These are phyloP conservation scores for Ditylenchus dipsaci DNA, from an alignment of 1,140 invertebrate genomes.

Conservation along the genomic window DNA sequence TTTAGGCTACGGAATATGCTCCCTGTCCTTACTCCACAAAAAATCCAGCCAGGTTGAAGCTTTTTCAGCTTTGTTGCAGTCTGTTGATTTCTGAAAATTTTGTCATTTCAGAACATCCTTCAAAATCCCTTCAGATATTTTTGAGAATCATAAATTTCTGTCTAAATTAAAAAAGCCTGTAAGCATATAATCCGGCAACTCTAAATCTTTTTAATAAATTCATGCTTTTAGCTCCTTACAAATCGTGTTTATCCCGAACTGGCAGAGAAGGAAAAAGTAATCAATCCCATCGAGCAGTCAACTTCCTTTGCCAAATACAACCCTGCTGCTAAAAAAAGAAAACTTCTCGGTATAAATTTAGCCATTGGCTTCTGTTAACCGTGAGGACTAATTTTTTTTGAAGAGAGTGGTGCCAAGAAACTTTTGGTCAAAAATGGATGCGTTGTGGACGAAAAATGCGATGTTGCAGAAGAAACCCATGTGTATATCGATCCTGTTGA, in stretches of 20 bases:
- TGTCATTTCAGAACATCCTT: constrained; percentile 65
- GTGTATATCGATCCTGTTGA: constrained; percentile 40
- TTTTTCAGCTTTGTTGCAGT: background rate
- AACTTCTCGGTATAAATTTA: background rate
- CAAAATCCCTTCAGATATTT: constrained; percentile 66
- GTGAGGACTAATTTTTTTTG: background rate
- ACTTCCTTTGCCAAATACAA: constrained; percentile 17
- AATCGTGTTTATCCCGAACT: constrained; percentile 24
- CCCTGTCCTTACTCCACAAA: constrained; percentile 74
- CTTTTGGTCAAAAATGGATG: constrained; percentile 35
- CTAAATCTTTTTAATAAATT: background rate
- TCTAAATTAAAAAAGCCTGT: constrained; percentile 27
- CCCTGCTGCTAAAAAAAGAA: background rate
- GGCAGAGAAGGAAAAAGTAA: constrained; percentile 9
- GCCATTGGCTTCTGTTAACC: background rate
- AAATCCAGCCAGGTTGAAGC: constrained; percentile 63
- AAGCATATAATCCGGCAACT: too few relatives aligned
- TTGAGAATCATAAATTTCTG: constrained; percentile 20
- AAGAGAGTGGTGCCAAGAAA: background rate
- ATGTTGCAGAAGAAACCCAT: constrained; percentile 37
- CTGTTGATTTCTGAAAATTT: background rate
- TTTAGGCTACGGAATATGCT: constrained; percentile 71
- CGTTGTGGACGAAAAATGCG: constrained; percentile 38
- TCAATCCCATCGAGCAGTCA: background rate
- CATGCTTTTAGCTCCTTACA: constrained; percentile 12